phyloP scores from a whole-genome alignment of 2,797 vertebrate genomes.

The Syngnathus acus region DNA sequence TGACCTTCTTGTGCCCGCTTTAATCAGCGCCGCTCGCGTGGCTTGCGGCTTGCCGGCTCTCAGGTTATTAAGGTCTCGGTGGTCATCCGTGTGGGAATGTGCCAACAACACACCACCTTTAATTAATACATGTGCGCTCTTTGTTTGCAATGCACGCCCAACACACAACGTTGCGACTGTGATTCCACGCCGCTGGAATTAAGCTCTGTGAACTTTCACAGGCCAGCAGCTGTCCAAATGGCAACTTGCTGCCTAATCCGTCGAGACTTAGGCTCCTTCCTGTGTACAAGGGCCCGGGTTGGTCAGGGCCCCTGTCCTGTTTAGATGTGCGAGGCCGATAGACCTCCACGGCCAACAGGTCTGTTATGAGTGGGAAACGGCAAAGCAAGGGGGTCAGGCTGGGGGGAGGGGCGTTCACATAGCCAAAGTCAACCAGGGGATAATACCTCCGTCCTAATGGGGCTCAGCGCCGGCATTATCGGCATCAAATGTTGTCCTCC shows the following conservation, averaged over 20 bases:
- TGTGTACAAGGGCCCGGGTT: slow-evolving; percentile 62
- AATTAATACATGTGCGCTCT: background rate
- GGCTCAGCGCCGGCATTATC: slow-evolving; percentile 68
- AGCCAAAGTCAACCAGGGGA: slow-evolving; percentile 68
- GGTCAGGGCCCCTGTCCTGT: slow-evolving; percentile 65
- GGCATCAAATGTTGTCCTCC: slow-evolving; percentile 47
- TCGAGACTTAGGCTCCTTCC: slow-evolving; percentile 68
- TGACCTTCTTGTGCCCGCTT: background rate
- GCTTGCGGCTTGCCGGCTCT: background rate
- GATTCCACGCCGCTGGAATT: background rate
- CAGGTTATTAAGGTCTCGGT: background rate
- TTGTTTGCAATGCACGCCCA: background rate
- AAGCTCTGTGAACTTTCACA: slow-evolving; percentile 23
- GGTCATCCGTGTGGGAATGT: background rate
- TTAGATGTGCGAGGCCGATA: slow-evolving; percentile 74
- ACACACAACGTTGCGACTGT: too few species aligned
- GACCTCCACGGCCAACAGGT: slow-evolving; percentile 71
- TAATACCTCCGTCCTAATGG: slow-evolving; percentile 70
- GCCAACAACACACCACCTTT: background rate
- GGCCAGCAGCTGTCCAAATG: slow-evolving; percentile 67
- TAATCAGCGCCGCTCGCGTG: background rate
- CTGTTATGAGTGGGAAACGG: slow-evolving; percentile 71
- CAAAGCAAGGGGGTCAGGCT: slow-evolving; percentile 35
- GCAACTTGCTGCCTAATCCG: slow-evolving; percentile 65
- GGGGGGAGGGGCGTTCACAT: slow-evolving; percentile 60